Percentiles rank a stretch among this genome's conserved stretches.
phyloP scores from a whole-genome alignment of 2,113 vertebrate genomes.

The Thymallus thymallus region DNA sequence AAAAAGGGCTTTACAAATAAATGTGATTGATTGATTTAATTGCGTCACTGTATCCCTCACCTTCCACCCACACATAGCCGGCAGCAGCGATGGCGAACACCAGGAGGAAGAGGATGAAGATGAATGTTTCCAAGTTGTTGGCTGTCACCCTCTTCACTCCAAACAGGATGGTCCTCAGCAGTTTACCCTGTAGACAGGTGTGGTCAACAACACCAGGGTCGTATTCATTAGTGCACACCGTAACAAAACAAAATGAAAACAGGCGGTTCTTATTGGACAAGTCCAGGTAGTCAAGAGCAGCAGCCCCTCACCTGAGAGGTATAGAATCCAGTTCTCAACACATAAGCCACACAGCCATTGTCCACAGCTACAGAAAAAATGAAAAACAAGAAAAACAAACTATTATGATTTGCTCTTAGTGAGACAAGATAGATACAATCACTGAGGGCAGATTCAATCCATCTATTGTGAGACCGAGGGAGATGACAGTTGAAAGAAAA shows the following conservation, averaged over 20 bases:
- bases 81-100: conserved; percentile 94
- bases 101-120: conserved; percentile 97
- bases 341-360: conserved; percentile 91
- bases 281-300: neutral
- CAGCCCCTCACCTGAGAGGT: conserved; percentile 85
- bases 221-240: neutral
- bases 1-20: too few species aligned
- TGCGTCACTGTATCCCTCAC: conserved; percentile 60
- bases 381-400: neutral
- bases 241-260: too few species aligned
- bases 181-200: conserved; percentile 78
- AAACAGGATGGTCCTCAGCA: conserved; percentile 92
- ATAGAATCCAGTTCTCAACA: conserved; percentile 92
- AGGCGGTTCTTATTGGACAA: neutral
- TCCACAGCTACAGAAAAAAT: conserved; percentile 80
- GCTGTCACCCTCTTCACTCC: conserved; percentile 96
- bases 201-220: neutral
- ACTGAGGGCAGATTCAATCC: neutral
- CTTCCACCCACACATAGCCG: conserved; percentile 94
- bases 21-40: too few species aligned
- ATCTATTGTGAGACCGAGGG: neutral
- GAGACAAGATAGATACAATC: too few species aligned
- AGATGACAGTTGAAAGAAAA: too few species aligned
- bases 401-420: neutral
- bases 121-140: conserved; percentile 96